A percentile compares a stretch with the other conserved stretches of the same genome.
Conservation (phyloP, 2,888 invertebrate genomes). For the Mesorhabditis spiculigera region DNA sequence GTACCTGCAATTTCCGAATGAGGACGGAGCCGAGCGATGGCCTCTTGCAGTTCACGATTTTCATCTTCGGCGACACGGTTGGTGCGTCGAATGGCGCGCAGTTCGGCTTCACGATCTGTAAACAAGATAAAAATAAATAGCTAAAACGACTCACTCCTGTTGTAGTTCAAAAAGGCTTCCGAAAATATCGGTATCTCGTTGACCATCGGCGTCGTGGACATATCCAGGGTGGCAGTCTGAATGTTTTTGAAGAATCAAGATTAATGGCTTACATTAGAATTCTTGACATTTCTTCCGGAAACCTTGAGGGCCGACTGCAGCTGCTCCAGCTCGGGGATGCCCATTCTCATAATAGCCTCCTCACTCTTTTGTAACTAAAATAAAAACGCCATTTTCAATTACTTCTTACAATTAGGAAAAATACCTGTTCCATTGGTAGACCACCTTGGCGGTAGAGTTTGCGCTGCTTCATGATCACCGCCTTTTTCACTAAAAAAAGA, state of each 20-base stretch:
- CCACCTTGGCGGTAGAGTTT: background rate
- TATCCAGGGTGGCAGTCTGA: background rate
- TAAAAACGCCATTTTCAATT: background rate
- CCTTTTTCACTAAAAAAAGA: slow-evolving; percentile 3
- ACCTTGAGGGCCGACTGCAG: slow-evolving; percentile 1
- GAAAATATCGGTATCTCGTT: background rate
- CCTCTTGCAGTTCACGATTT: background rate
- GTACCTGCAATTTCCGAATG: background rate
- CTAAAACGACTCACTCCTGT: background rate
- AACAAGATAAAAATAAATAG: background rate
- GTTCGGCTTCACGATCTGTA: slow-evolving; percentile 1
- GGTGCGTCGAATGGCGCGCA: background rate
- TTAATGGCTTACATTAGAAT: background rate
- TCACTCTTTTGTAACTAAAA: slow-evolving; percentile 1
- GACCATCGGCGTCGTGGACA: background rate
- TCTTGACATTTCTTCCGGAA: background rate
- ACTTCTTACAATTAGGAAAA: background rate
- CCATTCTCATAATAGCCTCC: slow-evolving; percentile 2
- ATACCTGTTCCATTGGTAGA: background rate
- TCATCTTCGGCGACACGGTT: background rate
- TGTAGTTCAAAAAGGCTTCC: background rate
- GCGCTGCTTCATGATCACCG: slow-evolving; percentile 6
- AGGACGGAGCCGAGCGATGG: background rate
- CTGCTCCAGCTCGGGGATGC: background rate
- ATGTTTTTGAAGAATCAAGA: background rate